Evolutionary conservation across 2,888 invertebrate species (phyloP), one percentile per base, ranked within the genome.

Genomic region (Zaprionus bogoriensis): DNA sequence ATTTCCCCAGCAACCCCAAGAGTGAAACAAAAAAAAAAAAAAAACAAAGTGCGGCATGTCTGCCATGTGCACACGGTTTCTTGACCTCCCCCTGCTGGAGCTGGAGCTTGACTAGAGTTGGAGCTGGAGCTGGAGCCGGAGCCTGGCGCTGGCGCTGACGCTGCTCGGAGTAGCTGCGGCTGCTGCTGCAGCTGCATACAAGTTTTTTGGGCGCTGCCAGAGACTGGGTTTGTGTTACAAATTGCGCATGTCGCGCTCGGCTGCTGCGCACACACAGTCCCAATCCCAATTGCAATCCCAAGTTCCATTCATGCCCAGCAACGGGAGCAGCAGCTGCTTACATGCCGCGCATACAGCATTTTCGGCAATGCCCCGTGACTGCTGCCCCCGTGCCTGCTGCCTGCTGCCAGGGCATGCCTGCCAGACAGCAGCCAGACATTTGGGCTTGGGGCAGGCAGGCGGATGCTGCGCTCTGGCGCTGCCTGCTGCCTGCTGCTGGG

Each of bases 191-290:
- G 54, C 27, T 74, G 64, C 69, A 74, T 55, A 52, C 58, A 77
- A 72, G 68, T 74, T 84, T 74, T 77, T 63, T 64, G 85, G 79
- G 79, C 82, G 79, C 82, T 58, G 62, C 47, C 80, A 89, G 88
- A 90, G 90, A 89, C 90, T 90, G 90, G 90, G 90, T 90, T 88
- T 90, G 89, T 90, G 90, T 90, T 90, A 90, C 89, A 90, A 90
- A 90, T 90, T 90, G 90, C 90, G 90, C 90, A 90, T 90, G 90
- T 89, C 90, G 90, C 86, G 77, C 55, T 54, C 50, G 63, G 67
- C 52, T 67, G 70, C 67, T 68, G 69, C 68, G 60, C 65, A 63
- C 55, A 50, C 50, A 55, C 53, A 32, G 50, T 12, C 32, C 6
- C 61, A 25, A 52, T 10, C 23, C 38, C 32, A 52, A 25, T 17